Conservation (phyloP, 2,888 invertebrate species). For the Sphaerophoria taeniata region DNA sequence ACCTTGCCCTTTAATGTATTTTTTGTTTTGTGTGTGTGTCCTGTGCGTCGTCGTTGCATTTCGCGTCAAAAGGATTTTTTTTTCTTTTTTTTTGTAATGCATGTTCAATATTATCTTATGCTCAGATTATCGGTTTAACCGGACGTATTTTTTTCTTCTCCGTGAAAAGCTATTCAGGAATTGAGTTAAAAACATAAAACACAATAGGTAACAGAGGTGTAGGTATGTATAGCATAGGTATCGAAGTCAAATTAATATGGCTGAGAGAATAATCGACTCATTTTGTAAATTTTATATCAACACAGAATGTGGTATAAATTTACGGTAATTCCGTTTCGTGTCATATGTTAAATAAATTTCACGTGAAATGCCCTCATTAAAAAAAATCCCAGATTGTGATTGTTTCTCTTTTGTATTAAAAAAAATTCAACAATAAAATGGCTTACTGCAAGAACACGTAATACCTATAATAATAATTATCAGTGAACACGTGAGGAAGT, state of each 20-base stretch:
- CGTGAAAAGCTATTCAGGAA: constrained; percentile 20
- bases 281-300: constrained; percentile 47
- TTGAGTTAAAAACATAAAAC: constrained; percentile 18
- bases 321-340: constrained; percentile 32
- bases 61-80: constrained; percentile 32
- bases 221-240: no score
- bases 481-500: no score
- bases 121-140: constrained; percentile 31
- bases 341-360: constrained; percentile 21
- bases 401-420: no score
- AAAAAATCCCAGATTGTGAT: no score
- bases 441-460: no score
- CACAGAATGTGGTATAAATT: constrained; percentile 20
- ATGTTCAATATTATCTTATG: constrained; percentile 43
- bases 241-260: constrained; percentile 40
- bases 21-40: not conserved
- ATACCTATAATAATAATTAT: no score
- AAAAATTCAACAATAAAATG: no score
- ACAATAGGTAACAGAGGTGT: no score
- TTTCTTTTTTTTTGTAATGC: not conserved
- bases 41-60: no score
- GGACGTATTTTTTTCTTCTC: constrained; percentile 20
- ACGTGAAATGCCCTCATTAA: not conserved
- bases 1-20: constrained; percentile 7
- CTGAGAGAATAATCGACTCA: constrained; percentile 41